Conservation (phyloP, 2,888 invertebrate species). For the Temnothorax rugatulus region DNA sequence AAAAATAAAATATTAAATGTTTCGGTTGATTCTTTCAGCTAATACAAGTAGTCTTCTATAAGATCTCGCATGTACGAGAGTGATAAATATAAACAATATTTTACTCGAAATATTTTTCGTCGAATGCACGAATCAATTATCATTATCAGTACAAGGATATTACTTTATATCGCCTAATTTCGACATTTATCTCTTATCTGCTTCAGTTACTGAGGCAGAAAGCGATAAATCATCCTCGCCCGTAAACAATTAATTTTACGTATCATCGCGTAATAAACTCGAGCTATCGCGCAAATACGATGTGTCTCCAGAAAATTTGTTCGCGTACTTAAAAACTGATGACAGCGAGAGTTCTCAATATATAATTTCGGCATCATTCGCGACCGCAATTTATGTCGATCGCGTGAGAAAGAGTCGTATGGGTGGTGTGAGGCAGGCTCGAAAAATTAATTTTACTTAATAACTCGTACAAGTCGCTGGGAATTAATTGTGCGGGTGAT, state of each 20-base stretch:
- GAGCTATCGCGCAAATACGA: constrained; percentile 33
- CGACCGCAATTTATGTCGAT: constrained; percentile 29
- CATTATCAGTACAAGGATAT: constrained; percentile 42
- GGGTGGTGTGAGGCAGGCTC: neutral
- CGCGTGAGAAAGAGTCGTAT: constrained; percentile 25
- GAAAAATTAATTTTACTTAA: constrained; percentile 39
- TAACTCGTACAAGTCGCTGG: constrained; percentile 23
- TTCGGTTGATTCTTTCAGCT: neutral
- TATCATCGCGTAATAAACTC: constrained; percentile 61
- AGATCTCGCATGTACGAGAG: neutral
- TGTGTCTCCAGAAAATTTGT: constrained; percentile 1
- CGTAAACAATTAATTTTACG: constrained; percentile 65
- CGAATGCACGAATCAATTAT: constrained; percentile 45
- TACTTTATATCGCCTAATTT: constrained; percentile 68
- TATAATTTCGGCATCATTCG: constrained; percentile 32
- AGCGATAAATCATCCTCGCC: constrained; percentile 66
- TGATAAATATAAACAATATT: neutral
- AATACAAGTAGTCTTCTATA: neutral
- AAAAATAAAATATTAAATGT: neutral
- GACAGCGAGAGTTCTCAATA: neutral
- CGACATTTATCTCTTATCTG: constrained; percentile 65
- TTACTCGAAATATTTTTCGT: neutral
- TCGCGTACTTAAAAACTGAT: neutral
- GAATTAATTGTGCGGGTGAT: constrained; percentile 32
- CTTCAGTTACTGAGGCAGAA: constrained; percentile 42